Conservation (phyloP, 2,113 vertebrate species). For the Puma concolor region DNA sequence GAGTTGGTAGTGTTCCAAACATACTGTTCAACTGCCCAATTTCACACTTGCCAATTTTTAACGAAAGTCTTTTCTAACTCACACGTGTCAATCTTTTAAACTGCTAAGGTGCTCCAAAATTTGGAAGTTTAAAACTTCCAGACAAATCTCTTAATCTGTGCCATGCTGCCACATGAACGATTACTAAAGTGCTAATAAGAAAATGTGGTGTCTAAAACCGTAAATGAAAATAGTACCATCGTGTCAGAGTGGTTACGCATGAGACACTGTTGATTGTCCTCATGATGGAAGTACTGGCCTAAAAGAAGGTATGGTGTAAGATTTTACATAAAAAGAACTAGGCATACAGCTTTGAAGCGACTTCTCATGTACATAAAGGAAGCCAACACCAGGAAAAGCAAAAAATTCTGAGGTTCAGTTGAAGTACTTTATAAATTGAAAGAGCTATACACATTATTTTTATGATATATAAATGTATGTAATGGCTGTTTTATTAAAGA, state of each 20-base stretch:
- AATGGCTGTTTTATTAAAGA: constrained; percentile 67
- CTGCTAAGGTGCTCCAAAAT: background rate
- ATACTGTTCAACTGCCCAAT: background rate
- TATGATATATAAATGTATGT: constrained; percentile 49
- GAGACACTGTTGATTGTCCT: background rate
- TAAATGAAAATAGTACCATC: constrained; percentile 44
- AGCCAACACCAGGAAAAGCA: constrained; percentile 3
- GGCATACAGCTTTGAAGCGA: background rate
- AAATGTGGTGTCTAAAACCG: constrained; percentile 46
- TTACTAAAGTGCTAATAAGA: background rate
- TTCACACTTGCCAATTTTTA: constrained; percentile 23
- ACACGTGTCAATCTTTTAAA: constrained; percentile 1
- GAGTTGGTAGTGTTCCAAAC: background rate
- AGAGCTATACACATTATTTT: constrained; percentile 44
- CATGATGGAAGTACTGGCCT: background rate
- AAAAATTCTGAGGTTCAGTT: constrained; percentile 7
- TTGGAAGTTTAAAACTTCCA: constrained; percentile 49
- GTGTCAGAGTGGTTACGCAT: background rate
- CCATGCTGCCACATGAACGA: constrained; percentile 4
- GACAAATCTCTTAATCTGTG: constrained; percentile 27
- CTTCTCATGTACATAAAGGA: constrained; percentile 1
- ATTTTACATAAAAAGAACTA: constrained; percentile 10
- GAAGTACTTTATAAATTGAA: constrained; percentile 62
- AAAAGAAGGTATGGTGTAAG: background rate
- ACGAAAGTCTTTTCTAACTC: background rate